A percentile compares a stretch with the other conserved stretches of the same genome.
phyloP scores from a whole-genome alignment of 2,888 invertebrate species.

The Perithous albicinctus region DNA sequence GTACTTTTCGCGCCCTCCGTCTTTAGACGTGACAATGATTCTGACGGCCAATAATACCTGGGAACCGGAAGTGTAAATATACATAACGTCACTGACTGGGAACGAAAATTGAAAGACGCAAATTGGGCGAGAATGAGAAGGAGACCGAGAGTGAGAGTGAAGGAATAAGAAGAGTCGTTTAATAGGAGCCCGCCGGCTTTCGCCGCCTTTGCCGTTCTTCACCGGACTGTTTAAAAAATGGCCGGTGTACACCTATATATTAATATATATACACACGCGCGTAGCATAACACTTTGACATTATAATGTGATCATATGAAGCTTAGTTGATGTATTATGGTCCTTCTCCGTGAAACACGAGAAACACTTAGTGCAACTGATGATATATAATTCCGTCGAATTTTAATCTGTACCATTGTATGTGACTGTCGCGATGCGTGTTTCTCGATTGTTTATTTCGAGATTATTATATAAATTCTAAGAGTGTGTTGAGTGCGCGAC shows the following conservation, averaged over 20 bases:
- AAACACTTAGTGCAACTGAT: constrained; percentile 43
- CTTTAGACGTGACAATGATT: neutral
- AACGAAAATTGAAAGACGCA: constrained; percentile 51
- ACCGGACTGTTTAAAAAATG: constrained; percentile 62
- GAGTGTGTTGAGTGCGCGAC: constrained; percentile 3
- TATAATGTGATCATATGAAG: constrained; percentile 32
- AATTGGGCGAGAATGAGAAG: constrained; percentile 57
- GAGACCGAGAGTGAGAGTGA: constrained; percentile 49
- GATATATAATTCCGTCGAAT: constrained; percentile 35
- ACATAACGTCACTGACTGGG: constrained; percentile 50
- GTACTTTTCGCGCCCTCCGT: neutral
- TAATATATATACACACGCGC: constrained; percentile 12
- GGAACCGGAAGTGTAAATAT: constrained; percentile 61
- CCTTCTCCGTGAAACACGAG: constrained; percentile 40
- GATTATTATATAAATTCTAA: constrained; percentile 6
- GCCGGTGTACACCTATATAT: constrained; percentile 33
- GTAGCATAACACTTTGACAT: constrained; percentile 35
- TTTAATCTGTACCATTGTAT: constrained; percentile 31
- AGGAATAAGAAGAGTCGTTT: constrained; percentile 56
- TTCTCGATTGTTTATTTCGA: constrained; percentile 4
- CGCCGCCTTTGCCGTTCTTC: constrained; percentile 64
- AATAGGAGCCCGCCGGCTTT: constrained; percentile 66
- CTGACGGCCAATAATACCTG: constrained; percentile 31
- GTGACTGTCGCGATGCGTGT: neutral
- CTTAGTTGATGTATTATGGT: constrained; percentile 43